phyloP scores from a whole-genome alignment of 2,797 vertebrate species.

The Gobionotothen gibberifrons region DNA sequence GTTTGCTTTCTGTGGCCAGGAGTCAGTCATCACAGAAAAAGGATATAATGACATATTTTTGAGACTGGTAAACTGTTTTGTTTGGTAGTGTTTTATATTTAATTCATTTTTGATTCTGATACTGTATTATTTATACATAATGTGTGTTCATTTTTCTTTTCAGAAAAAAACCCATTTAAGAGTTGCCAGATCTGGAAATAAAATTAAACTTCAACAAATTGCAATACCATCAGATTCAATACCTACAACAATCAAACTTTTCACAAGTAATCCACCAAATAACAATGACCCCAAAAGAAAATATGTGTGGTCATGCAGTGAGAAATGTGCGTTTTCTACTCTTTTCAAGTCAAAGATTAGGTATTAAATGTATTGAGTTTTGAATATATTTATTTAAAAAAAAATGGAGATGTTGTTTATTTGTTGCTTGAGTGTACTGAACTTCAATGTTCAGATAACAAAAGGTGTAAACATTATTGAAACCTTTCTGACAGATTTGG shows the following conservation, averaged over 20 bases:
- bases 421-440: background rate
- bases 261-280: fast-evolving
- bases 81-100: background rate
- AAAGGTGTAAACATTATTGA: too few species aligned
- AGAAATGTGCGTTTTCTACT: slow-evolving; percentile 36
- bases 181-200: slow-evolving; percentile 11
- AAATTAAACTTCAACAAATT: background rate
- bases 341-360: background rate
- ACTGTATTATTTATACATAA: background rate
- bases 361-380: background rate
- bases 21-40: slow-evolving; percentile 10
- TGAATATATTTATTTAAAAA: background rate
- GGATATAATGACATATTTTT: slow-evolving; percentile 1
- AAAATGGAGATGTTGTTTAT: background rate
- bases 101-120: background rate
- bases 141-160: slow-evolving; percentile 26
- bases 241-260: slow-evolving; percentile 42
- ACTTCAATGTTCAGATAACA: too few species aligned
- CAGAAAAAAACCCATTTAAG: slow-evolving; percentile 56
- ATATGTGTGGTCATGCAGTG: slow-evolving; percentile 75
- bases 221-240: slow-evolving; percentile 48
- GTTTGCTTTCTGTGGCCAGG: slow-evolving; percentile 72
- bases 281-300: fast-evolving
- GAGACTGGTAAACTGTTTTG: slow-evolving; percentile 21
- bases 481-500: too few species aligned